These are phyloP conservation scores for Pavo muticus DNA, from an alignment of 2,113 vertebrate genomes.

Conservation along the genomic window DNA sequence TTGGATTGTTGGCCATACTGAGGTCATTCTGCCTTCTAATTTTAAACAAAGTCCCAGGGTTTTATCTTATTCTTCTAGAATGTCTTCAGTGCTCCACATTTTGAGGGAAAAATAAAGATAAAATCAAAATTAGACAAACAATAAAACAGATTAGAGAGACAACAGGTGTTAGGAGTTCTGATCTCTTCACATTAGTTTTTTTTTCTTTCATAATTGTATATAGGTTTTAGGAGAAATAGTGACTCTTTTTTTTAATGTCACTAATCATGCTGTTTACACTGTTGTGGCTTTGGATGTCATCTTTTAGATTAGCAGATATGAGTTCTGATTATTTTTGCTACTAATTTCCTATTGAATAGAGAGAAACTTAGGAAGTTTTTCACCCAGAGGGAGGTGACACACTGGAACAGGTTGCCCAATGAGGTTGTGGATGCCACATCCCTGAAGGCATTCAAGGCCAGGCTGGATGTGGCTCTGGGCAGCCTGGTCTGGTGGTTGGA, in stretches of 20 bases:
- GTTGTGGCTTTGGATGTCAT: background rate
- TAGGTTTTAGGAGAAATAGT: background rate
- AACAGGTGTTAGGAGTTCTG: background rate
- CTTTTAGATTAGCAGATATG: background rate
- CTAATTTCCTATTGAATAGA: background rate
- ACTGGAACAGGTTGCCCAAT: no score
- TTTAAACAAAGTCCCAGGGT: background rate
- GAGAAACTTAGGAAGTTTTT: no score
- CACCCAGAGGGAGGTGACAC: no score
- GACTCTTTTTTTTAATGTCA: background rate
- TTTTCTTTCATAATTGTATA: background rate
- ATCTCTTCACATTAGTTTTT: background rate
- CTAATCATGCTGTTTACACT: background rate
- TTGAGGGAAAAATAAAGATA: background rate
- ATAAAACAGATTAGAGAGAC: background rate
- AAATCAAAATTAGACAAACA: background rate
- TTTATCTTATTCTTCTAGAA: background rate
- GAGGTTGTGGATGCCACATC: no score
- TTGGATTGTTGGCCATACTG: background rate
- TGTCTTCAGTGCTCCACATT: background rate
- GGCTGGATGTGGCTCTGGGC: no score
- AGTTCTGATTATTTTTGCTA: background rate
- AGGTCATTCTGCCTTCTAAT: background rate
- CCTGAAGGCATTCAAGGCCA: no score
- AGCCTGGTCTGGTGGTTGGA: no score